These are phyloP conservation scores for Aptenodytes patagonicus DNA, from an alignment of 2,113 vertebrate genomes.

Conservation along the genomic window DNA sequence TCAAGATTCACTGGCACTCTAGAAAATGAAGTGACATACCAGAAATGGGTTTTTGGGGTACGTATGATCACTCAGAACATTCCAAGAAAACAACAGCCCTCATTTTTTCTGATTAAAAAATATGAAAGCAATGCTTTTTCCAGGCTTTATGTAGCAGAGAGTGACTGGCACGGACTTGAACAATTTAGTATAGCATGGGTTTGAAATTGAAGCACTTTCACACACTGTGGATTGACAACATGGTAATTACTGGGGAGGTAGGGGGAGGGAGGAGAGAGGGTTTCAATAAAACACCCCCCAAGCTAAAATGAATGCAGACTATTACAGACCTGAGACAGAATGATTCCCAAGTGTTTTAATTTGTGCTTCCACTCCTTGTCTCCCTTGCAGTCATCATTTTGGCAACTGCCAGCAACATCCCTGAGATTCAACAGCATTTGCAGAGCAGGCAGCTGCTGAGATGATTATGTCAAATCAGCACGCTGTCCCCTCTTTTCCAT, in stretches of 20 bases:
- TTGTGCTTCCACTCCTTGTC: conserved; percentile 46
- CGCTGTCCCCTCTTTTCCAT: background rate
- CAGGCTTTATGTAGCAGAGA: background rate
- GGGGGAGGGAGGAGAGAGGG: background rate
- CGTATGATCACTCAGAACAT: background rate
- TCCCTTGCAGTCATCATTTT: conserved; percentile 34
- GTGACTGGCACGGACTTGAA: background rate
- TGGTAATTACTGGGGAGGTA: conserved; percentile 6
- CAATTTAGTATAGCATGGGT: background rate
- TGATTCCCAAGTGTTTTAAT: conserved; percentile 61
- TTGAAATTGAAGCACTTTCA: conserved; percentile 32
- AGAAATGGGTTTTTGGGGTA: background rate
- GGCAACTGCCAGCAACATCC: conserved; percentile 27
- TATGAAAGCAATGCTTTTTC: background rate
- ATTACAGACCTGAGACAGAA: conserved; percentile 29
- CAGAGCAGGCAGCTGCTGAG: conserved; percentile 43
- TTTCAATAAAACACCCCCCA: conserved; percentile 40
- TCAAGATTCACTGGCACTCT: background rate
- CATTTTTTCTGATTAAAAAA: background rate
- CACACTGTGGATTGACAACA: conserved; percentile 18
- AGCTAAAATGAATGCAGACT: conserved; percentile 33
- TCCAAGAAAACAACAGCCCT: background rate
- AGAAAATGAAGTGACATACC: background rate
- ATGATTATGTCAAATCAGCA: conserved; percentile 49
- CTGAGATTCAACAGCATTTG: background rate